Base-by-base conservation (phyloP, 2,113 vertebrate species). In the Carlito syrichta region DNA sequence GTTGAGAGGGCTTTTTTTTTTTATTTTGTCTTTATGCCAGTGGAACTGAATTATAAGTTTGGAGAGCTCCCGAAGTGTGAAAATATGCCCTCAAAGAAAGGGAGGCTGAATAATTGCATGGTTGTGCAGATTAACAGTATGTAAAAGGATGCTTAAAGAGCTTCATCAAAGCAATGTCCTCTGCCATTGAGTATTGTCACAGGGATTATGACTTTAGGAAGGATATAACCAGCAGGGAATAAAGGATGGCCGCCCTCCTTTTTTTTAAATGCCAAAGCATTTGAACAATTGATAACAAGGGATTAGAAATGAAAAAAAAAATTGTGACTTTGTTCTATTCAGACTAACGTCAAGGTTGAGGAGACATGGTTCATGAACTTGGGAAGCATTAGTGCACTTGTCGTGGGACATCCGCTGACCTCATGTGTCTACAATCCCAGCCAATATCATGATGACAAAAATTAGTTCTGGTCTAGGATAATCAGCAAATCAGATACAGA, bases 191-290 rank as follows among this genome's bases (percentile, higher is more conserved):
- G 83, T 95, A 83, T 94, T 95, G 83, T 97, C 96, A 97, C 92
- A 98, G 93, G 98, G 97, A 98, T 98, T 98, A 98, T 96, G 91
- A 93, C 95, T 98, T 98, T 96, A 97, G 97, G 97, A 98, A 98
- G 95, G 76, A 95, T 97, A 95, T 97, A 85, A 97, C 14, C 96
- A 94, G 83, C 86, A 97, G 97, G 97, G 96, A 88, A 88, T 97
- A 96, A 98, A 97, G 93, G 95, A 97, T 96, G 93, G 95, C 98
- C 95, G 98, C 97, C 95, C 54, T 74, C 95, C 73, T 79, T 97
- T 89, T 68, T 98, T 98, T 97, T 90, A 48, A 35, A 98, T 98
- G 98, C 97, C 96, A 98, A 99, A 98, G 68, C 62, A 95, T 95
- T 97, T 14, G 81, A 91, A 92, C 97, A 97, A 95, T 35, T 97